These are phyloP conservation scores for Caenorhabditis japonica DNA, from an alignment of 2,888 invertebrate genomes.

Conservation along the genomic window DNA sequence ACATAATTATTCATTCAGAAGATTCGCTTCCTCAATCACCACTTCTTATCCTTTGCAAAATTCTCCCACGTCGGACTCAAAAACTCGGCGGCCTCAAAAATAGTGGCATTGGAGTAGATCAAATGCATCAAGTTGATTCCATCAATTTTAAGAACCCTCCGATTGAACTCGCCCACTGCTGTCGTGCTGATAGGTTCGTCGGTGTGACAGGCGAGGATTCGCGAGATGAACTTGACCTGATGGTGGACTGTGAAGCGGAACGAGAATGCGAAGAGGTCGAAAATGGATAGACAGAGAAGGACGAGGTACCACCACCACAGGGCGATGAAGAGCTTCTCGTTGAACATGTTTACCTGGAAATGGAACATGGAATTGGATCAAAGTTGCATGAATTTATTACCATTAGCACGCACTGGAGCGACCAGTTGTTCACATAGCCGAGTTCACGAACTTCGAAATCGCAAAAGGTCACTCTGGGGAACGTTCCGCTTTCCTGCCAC, in stretches of 20 bases:
- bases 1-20: too few relatives aligned
- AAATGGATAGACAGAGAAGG: slow-evolving; percentile 24
- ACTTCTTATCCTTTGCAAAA: slow-evolving; percentile 16
- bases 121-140: slow-evolving; percentile 72
- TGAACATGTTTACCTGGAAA: slow-evolving; percentile 73
- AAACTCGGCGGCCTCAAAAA: slow-evolving; percentile 52
- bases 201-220: slow-evolving; percentile 26
- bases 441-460: slow-evolving; percentile 71
- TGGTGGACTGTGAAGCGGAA: slow-evolving; percentile 44
- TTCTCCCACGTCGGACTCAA: slow-evolving; percentile 45
- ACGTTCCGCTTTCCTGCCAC: slow-evolving; percentile 77
- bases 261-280: slow-evolving; percentile 31
- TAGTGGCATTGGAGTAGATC: slow-evolving; percentile 70
- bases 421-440: slow-evolving; percentile 66
- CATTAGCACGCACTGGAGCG: slow-evolving; percentile 75
- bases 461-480: slow-evolving; percentile 75
- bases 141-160: slow-evolving; percentile 67
- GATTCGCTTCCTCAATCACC: too few relatives aligned
- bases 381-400: too few relatives aligned
- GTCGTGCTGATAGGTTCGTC: slow-evolving; percentile 8
- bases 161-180: slow-evolving; percentile 61
- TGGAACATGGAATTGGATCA: too few relatives aligned
- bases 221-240: slow-evolving; percentile 35
- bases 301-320: slow-evolving; percentile 73
- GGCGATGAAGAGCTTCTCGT: slow-evolving; percentile 75